These are phyloP conservation scores for Agraylea sexmaculata DNA, from an alignment of 1,140 invertebrate genomes.

Conservation along the genomic window DNA sequence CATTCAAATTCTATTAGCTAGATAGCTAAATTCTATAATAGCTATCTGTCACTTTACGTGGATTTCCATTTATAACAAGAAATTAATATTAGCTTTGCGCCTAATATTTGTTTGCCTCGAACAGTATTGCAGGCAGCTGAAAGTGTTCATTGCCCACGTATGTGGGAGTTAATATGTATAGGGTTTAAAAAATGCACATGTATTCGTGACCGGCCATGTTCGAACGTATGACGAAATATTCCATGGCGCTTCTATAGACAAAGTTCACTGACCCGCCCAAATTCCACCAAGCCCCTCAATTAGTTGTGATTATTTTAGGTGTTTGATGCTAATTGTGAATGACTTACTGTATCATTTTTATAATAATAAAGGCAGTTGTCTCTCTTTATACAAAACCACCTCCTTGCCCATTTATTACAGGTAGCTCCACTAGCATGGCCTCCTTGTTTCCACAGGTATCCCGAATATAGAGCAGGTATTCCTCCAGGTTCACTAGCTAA, in stretches of 20 bases:
- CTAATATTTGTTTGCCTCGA: no score
- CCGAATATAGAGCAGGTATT: slow-evolving; percentile 55
- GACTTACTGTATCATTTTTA: slow-evolving; percentile 70
- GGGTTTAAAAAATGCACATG: neutral
- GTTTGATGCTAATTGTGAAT: neutral
- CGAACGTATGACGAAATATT: no score
- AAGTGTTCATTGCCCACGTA: no score
- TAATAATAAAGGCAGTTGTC: slow-evolving; percentile 95
- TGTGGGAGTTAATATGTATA: neutral
- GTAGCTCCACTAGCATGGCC: slow-evolving; percentile 41
- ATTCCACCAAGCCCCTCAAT: neutral
- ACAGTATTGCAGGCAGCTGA: no score
- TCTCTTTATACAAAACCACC: slow-evolving; percentile 83
- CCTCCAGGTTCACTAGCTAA: slow-evolving; percentile 45
- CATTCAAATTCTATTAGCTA: no score
- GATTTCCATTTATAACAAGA: no score
- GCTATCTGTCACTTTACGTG: no score
- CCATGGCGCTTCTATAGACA: no score
- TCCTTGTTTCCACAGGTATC: slow-evolving; percentile 67
- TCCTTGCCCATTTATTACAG: slow-evolving; percentile 67
- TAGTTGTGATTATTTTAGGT: neutral
- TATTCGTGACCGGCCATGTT: no score
- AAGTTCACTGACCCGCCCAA: no score
- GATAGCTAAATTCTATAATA: no score
- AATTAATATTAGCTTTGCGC: no score